phyloP scores from a whole-genome alignment of 2,888 invertebrate genomes.

The Morpho achilles region DNA sequence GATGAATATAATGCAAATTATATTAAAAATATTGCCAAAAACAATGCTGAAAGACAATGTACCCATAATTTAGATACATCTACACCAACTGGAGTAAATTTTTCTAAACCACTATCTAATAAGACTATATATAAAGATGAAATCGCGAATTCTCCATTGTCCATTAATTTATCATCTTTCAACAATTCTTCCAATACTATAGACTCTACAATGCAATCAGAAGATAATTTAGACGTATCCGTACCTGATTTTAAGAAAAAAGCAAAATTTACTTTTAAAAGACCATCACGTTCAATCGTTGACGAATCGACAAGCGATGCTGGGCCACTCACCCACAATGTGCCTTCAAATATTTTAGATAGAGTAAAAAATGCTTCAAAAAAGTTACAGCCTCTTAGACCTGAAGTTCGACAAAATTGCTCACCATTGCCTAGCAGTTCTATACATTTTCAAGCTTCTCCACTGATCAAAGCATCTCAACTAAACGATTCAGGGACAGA shows the following conservation, averaged over 20 bases:
- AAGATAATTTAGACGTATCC: conserved; percentile 36
- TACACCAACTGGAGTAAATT: conserved; percentile 46
- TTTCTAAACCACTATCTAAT: conserved; percentile 35
- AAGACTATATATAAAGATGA: conserved; percentile 46
- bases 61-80: conserved; percentile 37
- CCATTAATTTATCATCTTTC: conserved; percentile 49
- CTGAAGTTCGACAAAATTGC: conserved; percentile 41
- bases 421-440: conserved; percentile 55
- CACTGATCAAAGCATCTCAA: conserved; percentile 42
- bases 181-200: conserved; percentile 37
- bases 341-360: conserved; percentile 57
- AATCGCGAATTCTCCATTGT: conserved; percentile 46
- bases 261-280: conserved; percentile 68
- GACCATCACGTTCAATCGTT: conserved; percentile 41
- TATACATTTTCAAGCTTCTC: conserved; percentile 60
- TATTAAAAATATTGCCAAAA: neutral
- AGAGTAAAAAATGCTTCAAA: conserved; percentile 55
- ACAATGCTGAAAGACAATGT: neutral
- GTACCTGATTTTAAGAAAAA: conserved; percentile 47
- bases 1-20: conserved; percentile 5
- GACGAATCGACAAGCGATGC: conserved; percentile 43
- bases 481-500: conserved; percentile 46
- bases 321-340: conserved; percentile 5
- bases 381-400: conserved; percentile 52
- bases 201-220: conserved; percentile 41